A percentile compares a stretch with the other conserved stretches of the same genome.
Conservation (phyloP, 1,140 invertebrate species). For the Microplitis demolitor region DNA sequence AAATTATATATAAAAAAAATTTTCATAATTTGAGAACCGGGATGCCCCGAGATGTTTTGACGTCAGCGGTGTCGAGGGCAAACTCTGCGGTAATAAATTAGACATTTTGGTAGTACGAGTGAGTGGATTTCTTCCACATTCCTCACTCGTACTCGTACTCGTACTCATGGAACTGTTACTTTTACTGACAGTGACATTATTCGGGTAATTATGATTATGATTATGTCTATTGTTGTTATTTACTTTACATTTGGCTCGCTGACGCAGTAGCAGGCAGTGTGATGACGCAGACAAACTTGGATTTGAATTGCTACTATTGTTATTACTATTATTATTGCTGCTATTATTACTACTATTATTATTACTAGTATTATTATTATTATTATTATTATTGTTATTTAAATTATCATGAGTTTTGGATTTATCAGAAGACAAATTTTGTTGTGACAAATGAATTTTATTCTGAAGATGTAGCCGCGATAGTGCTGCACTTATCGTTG, state of each 20-base stretch:
- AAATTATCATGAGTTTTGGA: conserved; percentile 20
- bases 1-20: conserved; percentile 67
- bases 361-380: conserved; percentile 30
- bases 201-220: conserved; percentile 23
- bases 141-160: conserved; percentile 36
- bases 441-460: conserved; percentile 36
- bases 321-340: conserved; percentile 28
- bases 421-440: conserved; percentile 5
- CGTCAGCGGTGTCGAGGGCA: conserved; percentile 54
- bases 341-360: conserved; percentile 23
- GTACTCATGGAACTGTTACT: conserved; percentile 1
- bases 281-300: conserved; percentile 27
- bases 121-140: conserved; percentile 35
- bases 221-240: conserved; percentile 23
- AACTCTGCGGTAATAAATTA: conserved; percentile 48
- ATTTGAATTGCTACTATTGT: conserved; percentile 10
- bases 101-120: conserved; percentile 40
- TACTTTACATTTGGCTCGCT: conserved; percentile 23
- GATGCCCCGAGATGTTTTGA: conserved; percentile 55
- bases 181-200: conserved; percentile 31
- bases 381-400: conserved; percentile 8
- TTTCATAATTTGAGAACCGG: conserved; percentile 65
- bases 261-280: conserved; percentile 21
- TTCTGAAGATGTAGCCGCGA: conserved; percentile 52
- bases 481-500: conserved; percentile 56